Evolutionary conservation across 1,140 invertebrate species (phyloP), one percentile per base, ranked within the genome.

Genomic region (Drosophila bipectinata): DNA sequence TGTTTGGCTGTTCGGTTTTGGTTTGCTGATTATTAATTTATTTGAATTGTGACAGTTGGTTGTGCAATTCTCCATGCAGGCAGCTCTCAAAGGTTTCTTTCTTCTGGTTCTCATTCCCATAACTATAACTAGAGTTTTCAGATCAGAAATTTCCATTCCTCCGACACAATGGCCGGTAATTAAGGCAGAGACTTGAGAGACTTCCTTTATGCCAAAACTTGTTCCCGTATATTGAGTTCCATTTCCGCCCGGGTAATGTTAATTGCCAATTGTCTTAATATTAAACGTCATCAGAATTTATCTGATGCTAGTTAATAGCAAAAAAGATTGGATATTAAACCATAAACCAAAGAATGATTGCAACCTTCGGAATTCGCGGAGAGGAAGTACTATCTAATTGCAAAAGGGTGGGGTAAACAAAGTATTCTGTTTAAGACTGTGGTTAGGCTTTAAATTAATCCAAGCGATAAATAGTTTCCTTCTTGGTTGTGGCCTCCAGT

Each of bases 261-360:
- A 78, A 85, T 85, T 68, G 66, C 63, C 83, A 83, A 88, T 88
- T 85, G 74, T 85, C 68, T 75, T 49, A 60, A 59, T 77, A 77
- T 77, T 74, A 60, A 87, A 66, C 64, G 77, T 57, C 72, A 59
- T 41, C 21, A 41, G 67, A 77, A 77, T 61, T 47, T 80, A 80
- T 76, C 60, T 72, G 61, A 54, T 48, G 51, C 28, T 56, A 21
- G 47, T 26, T 56, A 64, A 47, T 47, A 30, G 32, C 69, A 34
- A 30, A 28, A 34, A 68, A 72, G 51, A 62, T 55, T 53, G 45
- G 41, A 26, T 57, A 51, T 56, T 58, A 53, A 55, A 71, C 18
- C 18, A 49, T 57, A 48, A 71, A 24, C 10, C 21, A 18, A 64
- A 57, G 26, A 58, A 37, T 51, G 30, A 12, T 28, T 15, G 44